These are phyloP conservation scores for Bos indicus DNA, from an alignment of 2,113 vertebrate genomes.

Conservation along the genomic window DNA sequence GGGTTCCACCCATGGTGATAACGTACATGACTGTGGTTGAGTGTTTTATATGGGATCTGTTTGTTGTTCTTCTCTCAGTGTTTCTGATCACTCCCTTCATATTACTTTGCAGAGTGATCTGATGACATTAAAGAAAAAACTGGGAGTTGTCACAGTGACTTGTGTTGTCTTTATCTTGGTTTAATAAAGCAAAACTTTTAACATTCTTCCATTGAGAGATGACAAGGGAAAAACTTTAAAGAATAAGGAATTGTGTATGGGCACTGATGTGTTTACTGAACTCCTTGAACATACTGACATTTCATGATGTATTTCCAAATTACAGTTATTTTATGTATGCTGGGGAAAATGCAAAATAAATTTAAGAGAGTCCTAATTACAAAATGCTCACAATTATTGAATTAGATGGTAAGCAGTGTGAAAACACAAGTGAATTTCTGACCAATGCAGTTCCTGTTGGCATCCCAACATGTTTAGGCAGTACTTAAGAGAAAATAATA, in stretches of 20 bases:
- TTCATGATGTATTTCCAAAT: not conserved
- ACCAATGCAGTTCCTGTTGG: not conserved
- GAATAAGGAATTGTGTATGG: not conserved
- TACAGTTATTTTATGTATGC: not conserved
- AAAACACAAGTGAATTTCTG: conserved; percentile 17
- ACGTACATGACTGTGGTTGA: not conserved
- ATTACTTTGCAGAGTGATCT: not conserved
- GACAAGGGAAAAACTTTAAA: not conserved
- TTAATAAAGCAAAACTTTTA: not conserved
- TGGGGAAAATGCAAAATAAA: not conserved
- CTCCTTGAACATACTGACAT: not conserved
- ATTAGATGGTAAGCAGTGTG: not conserved
- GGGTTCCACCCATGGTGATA: not conserved
- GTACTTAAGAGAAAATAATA: not conserved
- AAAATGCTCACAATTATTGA: not conserved
- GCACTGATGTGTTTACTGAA: not conserved
- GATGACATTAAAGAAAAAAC: not conserved
- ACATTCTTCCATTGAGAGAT: not conserved
- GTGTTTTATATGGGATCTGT: not conserved
- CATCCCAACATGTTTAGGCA: not conserved
- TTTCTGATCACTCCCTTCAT: not conserved
- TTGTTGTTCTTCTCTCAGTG: not conserved
- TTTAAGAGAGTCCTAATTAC: not conserved
- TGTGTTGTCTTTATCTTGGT: not conserved
- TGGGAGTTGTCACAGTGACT: not conserved